These are phyloP conservation scores for Sparidentex hasta DNA, from an alignment of 2,797 vertebrate genomes.

Conservation along the genomic window DNA sequence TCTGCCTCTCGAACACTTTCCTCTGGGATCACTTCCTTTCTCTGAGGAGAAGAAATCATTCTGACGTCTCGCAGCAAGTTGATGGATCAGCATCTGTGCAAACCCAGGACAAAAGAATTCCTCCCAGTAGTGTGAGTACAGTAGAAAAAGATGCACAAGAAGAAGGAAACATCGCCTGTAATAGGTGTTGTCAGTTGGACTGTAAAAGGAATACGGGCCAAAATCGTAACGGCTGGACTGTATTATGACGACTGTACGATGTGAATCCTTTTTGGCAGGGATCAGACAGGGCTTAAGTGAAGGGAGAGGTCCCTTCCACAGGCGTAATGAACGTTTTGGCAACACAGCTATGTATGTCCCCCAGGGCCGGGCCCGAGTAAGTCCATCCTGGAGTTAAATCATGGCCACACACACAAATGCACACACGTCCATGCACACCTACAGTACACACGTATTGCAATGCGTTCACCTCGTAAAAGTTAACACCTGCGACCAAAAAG, in stretches of 20 bases:
- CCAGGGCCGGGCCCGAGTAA: constrained; percentile 45
- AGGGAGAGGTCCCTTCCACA: constrained; percentile 75
- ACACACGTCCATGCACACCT: constrained; percentile 9
- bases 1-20: constrained; percentile 47
- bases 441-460: neutral
- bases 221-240: constrained; percentile 69
- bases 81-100: constrained; percentile 35
- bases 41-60: constrained; percentile 28
- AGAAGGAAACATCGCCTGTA: constrained; percentile 27
- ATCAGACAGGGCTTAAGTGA: constrained; percentile 62
- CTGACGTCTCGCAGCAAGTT: constrained; percentile 27
- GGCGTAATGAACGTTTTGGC: constrained; percentile 77
- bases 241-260: constrained; percentile 56
- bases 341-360: constrained; percentile 35
- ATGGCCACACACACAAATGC: constrained; percentile 33
- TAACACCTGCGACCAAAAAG: constrained; percentile 58
- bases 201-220: constrained; percentile 51
- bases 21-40: constrained; percentile 39
- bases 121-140: constrained; percentile 9
- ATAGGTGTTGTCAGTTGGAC: constrained; percentile 68
- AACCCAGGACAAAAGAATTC: constrained; percentile 19
- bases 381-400: constrained; percentile 57
- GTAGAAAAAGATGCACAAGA: constrained; percentile 37
- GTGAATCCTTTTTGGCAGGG: constrained; percentile 63
- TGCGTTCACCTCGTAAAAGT: constrained; percentile 40